These are phyloP conservation scores for Benitochromis conjunctus DNA, from an alignment of 2,113 vertebrate genomes.

Conservation along the genomic window DNA sequence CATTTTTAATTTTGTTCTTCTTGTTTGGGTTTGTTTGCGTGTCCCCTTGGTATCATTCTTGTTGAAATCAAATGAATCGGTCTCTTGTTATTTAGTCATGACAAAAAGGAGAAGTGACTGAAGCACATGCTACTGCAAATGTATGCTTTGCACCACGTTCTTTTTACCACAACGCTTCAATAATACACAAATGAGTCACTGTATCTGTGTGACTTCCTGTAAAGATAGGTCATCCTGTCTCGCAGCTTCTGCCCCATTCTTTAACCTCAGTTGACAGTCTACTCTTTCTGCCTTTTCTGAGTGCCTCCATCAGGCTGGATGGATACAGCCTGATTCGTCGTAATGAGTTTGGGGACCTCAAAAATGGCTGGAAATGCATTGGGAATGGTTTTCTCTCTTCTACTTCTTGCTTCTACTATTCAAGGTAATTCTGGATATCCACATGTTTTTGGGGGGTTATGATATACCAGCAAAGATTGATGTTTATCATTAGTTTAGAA, in stretches of 20 bases:
- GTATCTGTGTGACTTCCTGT: constrained; percentile 52
- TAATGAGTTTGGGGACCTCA: constrained; percentile 21
- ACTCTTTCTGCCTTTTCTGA: not conserved
- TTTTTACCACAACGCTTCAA: constrained; percentile 6
- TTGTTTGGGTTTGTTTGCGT: not conserved
- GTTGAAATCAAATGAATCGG: not conserved
- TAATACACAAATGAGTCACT: not conserved
- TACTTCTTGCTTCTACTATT: constrained; percentile 35
- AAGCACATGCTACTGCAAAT: not conserved
- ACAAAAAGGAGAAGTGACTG: not conserved
- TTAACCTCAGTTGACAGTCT: not conserved
- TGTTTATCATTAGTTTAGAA: not conserved
- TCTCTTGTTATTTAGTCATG: not conserved
- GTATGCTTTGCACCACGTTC: not conserved
- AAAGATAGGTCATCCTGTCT: constrained; percentile 19
- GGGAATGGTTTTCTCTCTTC: constrained; percentile 10
- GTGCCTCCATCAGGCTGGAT: not conserved
- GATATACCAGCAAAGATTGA: not conserved
- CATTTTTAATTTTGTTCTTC: not conserved
- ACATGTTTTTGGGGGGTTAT: not conserved
- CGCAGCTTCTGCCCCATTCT: not conserved
- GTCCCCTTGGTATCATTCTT: not conserved
- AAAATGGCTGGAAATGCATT: constrained; percentile 40
- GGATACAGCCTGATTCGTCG: constrained; percentile 25
- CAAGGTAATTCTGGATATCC: constrained; percentile 56